phyloP scores from a whole-genome alignment of 1,140 invertebrate species.

The Drosophila nigromelanica region DNA sequence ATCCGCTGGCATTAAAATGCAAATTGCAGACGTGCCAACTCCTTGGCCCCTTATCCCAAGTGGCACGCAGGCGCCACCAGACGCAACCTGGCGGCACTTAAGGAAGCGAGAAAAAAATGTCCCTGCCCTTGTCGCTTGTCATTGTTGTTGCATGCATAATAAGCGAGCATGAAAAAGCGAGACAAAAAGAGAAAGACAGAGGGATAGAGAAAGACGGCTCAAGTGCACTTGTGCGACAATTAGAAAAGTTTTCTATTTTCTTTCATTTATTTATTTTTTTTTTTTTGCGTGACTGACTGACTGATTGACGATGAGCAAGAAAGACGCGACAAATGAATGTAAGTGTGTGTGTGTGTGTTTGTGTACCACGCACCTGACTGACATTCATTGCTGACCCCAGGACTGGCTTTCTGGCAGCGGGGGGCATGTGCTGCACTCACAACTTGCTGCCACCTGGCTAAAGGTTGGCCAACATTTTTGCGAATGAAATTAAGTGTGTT shows the following conservation, averaged over 20 bases:
- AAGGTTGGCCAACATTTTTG: conserved; percentile 57
- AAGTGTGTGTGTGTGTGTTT: conserved; percentile 27
- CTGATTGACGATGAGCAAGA: conserved; percentile 31
- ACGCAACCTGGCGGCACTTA: conserved; percentile 46
- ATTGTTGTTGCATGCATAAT: conserved; percentile 75
- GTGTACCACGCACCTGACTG: conserved; percentile 10
- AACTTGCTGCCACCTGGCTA: conserved; percentile 48
- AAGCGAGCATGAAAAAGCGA: conserved; percentile 28
- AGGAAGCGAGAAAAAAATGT: conserved; percentile 53
- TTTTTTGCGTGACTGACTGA: conserved; percentile 8
- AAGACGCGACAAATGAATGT: conserved; percentile 62
- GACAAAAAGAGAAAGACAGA: neutral
- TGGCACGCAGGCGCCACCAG: conserved; percentile 9
- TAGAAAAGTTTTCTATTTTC: conserved; percentile 63
- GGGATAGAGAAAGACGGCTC: neutral
- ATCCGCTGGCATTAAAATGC: conserved; percentile 51
- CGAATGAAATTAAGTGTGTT: conserved; percentile 62
- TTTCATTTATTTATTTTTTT: conserved; percentile 6
- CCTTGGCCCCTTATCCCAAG: conserved; percentile 27
- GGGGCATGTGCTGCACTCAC: conserved; percentile 55
- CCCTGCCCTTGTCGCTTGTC: conserved; percentile 64
- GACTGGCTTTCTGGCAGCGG: conserved; percentile 2
- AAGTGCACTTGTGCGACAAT: conserved; percentile 73
- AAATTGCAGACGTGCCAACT: conserved; percentile 60
- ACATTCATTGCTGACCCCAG: conserved; percentile 36